Conservation (phyloP, 92 coral and sea anemone genomes). For the Paramuricea clavata region DNA sequence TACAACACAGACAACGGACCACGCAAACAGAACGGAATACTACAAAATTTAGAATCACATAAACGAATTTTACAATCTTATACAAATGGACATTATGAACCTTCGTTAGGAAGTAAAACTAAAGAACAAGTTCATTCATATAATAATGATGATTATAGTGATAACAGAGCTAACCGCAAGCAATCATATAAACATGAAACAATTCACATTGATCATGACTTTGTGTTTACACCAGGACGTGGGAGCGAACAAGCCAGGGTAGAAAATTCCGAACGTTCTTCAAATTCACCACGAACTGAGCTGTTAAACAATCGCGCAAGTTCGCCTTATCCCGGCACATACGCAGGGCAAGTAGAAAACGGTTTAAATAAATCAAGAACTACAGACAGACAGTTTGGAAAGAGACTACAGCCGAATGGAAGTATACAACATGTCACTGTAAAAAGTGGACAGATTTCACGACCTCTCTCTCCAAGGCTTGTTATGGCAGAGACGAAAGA, state of each 20-base stretch:
- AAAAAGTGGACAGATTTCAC: slow-evolving; percentile 5
- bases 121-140: neutral
- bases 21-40: neutral
- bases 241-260: neutral
- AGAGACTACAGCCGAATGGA: neutral
- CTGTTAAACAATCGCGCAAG: slow-evolving; percentile 14
- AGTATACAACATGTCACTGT: slow-evolving; percentile 45
- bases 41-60: slow-evolving; percentile 11
- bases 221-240: neutral
- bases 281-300: neutral
- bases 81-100: neutral
- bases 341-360: neutral
- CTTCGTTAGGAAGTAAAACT: slow-evolving; percentile 15
- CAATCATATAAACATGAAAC: neutral
- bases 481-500: slow-evolving; percentile 6
- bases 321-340: neutral
- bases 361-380: slow-evolving; percentile 2
- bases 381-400: neutral
- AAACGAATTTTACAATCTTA: slow-evolving; percentile 8
- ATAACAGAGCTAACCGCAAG: neutral
- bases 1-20: slow-evolving; percentile 34
- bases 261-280: slow-evolving; percentile 3
- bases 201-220: too few species aligned
- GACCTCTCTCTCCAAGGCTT: slow-evolving; percentile 42
- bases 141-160: neutral